These are phyloP conservation scores for Synanthedon formicaeformis DNA, from an alignment of 2,888 invertebrate species.

Conservation along the genomic window DNA sequence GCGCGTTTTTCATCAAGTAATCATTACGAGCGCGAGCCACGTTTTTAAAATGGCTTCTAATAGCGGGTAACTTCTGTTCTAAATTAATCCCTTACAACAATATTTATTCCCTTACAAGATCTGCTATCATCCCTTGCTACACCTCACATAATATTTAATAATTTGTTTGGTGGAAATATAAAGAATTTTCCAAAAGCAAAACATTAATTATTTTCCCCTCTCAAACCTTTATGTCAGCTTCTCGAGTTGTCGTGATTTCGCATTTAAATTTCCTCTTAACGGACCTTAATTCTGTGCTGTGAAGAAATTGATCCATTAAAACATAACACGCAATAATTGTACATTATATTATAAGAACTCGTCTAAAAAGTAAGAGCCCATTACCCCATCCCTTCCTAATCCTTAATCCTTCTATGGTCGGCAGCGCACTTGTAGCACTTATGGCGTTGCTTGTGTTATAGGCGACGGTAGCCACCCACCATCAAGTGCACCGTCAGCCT, in stretches of 20 bases:
- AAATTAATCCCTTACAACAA: constrained; percentile 58
- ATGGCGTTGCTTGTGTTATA: too few species aligned
- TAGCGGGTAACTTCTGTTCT: constrained; percentile 42
- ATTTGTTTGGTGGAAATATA: constrained; percentile 30
- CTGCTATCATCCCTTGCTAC: too few species aligned
- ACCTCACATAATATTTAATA: not conserved
- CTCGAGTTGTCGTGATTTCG: constrained; percentile 58
- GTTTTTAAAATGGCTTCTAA: constrained; percentile 63
- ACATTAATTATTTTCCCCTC: constrained; percentile 50
- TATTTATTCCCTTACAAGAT: constrained; percentile 23
- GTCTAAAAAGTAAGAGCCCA: too few species aligned
- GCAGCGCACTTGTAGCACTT: too few species aligned
- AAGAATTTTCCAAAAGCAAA: constrained; percentile 34
- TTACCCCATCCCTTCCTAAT: too few species aligned
- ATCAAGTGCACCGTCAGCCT: too few species aligned
- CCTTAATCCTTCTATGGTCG: too few species aligned
- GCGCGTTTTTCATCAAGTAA: constrained; percentile 55
- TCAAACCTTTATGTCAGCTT: constrained; percentile 31
- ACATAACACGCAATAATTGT: not conserved
- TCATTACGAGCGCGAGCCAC: constrained; percentile 60
- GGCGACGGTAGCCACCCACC: too few species aligned
- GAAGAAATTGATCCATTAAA: not conserved
- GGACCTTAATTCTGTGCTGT: not conserved
- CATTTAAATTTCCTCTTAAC: constrained; percentile 63
- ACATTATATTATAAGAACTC: not conserved